Evolutionary conservation across 2,113 vertebrate species (phyloP), one percentile per base, ranked within the genome.

Genomic region (Rhinolophus ferrumequinum): DNA sequence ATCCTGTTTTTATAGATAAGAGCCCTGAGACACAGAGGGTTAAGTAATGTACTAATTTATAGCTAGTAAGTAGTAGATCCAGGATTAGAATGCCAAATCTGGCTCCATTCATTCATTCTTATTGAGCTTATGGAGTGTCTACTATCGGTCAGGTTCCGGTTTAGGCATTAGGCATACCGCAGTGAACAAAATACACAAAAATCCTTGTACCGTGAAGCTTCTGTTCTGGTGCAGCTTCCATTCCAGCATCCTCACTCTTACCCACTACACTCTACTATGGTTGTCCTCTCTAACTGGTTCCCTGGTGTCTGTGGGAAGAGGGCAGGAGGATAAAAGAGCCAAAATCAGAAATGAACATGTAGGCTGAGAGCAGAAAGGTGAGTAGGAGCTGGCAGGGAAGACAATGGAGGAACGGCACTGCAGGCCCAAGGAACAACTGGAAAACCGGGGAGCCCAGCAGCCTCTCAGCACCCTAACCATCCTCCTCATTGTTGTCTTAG

Each of bases 361-460:
- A 16, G 30, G 16, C 76, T 44, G 44, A 87, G 50, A 50, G 21
- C 18, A 64, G 62, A 83, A 69, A 69, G 11, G 33, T 73, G 24
- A 84, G 50, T 6, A 64, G 30, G n/a, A 33, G 15, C n/a, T 76
- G 44, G 13, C 15, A 50, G 54, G 73, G 73, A 77, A 88, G 70
- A n/a, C 4, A 19, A 5, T 47, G 6, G 2, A 12, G 8, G 30
- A 11, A 66, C 41, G 14, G 44, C 22, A 52, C 15, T 16, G 10
- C 28, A 56, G 21, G 10, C 30, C 21, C 9, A 47, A 12, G 9
- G 76, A 54, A n/a, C 19, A 6, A 50, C 30, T 0, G 11, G 7
- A 15, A 26, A 54, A 70, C 5, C 1, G 0, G 6, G 70, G 47
- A 28, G 26, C 38, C 0, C 0, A 72, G 35, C 3, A 24, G 1